Evolutionary conservation across 2,113 vertebrate genomes (phyloP), one percentile per base, ranked within the genome.

Genomic region (Verasper variegatus): DNA sequence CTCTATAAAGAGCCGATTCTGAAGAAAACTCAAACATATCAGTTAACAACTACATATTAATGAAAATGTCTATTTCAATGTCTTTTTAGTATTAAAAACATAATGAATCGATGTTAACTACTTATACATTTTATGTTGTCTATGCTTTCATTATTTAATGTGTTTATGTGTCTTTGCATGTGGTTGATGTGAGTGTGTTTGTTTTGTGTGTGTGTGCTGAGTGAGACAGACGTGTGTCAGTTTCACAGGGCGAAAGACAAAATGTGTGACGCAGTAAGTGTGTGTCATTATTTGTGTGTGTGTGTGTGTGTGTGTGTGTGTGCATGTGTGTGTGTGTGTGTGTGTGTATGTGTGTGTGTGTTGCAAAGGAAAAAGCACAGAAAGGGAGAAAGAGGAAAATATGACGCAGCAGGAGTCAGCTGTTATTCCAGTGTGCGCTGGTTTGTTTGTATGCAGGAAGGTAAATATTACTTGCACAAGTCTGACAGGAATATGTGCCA

Each of bases 351-450:
- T 67, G 67, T 84, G 66, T 78, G 78, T 80, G 42, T 70, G 60
- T 68, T 55, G 60, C 69, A 65, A 66, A 72, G 24, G 66, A 59
- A 2, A 15, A 21, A 14, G 14, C 13, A 76, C 70, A 56, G 26
- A 81, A 21, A 54, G 65, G 61, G 51, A 71, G 65, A 13, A 55
- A 31, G 35, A 1, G 31, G 56, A 73, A 71, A 78, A 78, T 68
- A 63, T 87, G 88, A 88, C 80, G 68, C 83, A 85, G 84, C 78
- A 76, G 62, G 35, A 76, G 60, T 75, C 81, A 80, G 56, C 80
- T 80, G 76, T 84, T 77, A 37, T 66, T 76, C 55, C 17, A 6
- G 2, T 15, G 64, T 62, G 52, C 62, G 31, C 67, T 0, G 0
- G 18, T 37, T 24, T 66, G 71, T 74, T 51, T 24, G 15, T 49